Percentiles rank a stretch among this genome's conserved stretches.
phyloP scores from a whole-genome alignment of 2,113 vertebrate genomes.

The Toxostoma redivivum region DNA sequence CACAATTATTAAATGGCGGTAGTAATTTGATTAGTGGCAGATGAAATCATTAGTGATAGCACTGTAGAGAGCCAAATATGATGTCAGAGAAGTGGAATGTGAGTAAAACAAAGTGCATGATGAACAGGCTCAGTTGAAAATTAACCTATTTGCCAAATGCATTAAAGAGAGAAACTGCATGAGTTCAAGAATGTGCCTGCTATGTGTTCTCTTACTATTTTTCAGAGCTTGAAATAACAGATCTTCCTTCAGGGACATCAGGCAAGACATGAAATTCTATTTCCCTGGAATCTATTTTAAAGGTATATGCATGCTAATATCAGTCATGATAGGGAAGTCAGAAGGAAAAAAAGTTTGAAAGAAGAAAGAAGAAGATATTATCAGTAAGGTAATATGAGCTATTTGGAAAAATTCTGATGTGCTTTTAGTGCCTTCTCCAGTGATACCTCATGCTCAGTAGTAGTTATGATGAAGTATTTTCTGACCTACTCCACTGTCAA shows the following conservation, averaged over 20 bases:
- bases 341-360: not conserved
- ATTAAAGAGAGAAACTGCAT: not conserved
- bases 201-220: not conserved
- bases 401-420: not conserved
- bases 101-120: not conserved
- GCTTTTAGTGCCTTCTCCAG: not conserved
- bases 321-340: not conserved
- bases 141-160: not conserved
- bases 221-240: not conserved
- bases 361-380: not conserved
- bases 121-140: not conserved
- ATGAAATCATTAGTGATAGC: conserved; percentile 17
- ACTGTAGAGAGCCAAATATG: not conserved
- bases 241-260: not conserved
- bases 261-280: not conserved
- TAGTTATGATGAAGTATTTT: not conserved
- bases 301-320: not conserved
- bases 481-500: not conserved
- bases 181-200: not conserved
- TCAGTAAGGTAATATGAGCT: not conserved
- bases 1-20: not conserved
- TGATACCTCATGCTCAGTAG: not conserved
- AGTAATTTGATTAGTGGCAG: conserved; percentile 44
- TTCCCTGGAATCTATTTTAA: not conserved
- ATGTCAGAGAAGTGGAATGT: conserved; percentile 5